Conservation (phyloP, 2,888 invertebrate genomes). For the Periphyllus acericola region DNA sequence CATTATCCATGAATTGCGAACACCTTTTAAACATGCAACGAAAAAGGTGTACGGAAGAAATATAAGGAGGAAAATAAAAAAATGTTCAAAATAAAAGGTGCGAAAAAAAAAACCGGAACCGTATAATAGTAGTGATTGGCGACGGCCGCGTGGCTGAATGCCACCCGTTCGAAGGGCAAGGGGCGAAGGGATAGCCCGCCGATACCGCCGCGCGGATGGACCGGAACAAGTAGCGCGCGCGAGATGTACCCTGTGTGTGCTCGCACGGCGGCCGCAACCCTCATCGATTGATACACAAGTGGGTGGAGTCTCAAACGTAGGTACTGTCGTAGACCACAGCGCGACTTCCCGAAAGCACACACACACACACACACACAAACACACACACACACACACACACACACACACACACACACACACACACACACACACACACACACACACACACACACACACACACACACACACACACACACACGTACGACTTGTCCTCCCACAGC, state of each 20-base stretch:
- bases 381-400: neutral
- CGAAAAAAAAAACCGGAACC: constrained; percentile 48
- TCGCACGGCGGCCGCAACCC: constrained; percentile 15
- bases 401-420: neutral
- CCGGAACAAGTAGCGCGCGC: constrained; percentile 62
- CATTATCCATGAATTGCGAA: constrained; percentile 39
- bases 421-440: neutral
- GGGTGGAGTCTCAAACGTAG: constrained; percentile 39
- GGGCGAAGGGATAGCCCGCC: constrained; percentile 26
- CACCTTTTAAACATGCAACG: neutral
- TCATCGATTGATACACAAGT: constrained; percentile 61
- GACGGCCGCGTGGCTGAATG: constrained; percentile 49
- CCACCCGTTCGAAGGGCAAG: neutral
- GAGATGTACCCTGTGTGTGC: constrained; percentile 42
- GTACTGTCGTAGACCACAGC: constrained; percentile 15
- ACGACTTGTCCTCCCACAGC: neutral
- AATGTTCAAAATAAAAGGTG: constrained; percentile 5
- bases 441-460: neutral
- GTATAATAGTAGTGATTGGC: neutral
- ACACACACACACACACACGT: neutral
- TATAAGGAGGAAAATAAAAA: neutral
- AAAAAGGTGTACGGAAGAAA: constrained; percentile 9
- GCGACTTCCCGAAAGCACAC: neutral
- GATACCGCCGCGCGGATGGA: constrained; percentile 63
- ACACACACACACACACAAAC: neutral